A percentile compares a stretch with the other conserved stretches of the same genome.
These are phyloP conservation scores for Pyrocoelia pectoralis DNA, from an alignment of 2,888 invertebrate genomes.

Conservation along the genomic window DNA sequence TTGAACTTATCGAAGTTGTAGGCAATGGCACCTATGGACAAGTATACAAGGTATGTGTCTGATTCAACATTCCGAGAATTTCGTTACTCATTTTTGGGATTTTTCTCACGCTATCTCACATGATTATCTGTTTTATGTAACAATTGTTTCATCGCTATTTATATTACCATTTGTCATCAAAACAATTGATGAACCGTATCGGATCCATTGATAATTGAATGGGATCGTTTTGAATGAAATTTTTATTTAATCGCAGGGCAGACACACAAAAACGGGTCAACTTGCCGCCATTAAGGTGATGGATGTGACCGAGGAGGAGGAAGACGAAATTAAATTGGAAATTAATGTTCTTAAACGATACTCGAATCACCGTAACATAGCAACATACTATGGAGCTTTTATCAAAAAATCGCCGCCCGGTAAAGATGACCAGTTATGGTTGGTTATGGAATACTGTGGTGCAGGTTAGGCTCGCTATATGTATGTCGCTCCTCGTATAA, in stretches of 20 bases:
- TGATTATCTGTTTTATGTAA: not conserved
- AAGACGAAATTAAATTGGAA: constrained; percentile 99
- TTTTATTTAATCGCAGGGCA: constrained; percentile 72
- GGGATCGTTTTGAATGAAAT: not conserved
- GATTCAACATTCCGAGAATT: not conserved
- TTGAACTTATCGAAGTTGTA: constrained; percentile 99
- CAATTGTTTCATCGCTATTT: not conserved
- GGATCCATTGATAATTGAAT: too few relatives aligned
- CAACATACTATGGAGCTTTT: constrained; percentile 99
- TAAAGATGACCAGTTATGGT: constrained; percentile 99
- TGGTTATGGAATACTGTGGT: constrained; percentile 99
- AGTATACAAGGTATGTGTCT: constrained; percentile 90
- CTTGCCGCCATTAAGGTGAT: constrained; percentile 99
- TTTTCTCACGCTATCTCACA: not conserved
- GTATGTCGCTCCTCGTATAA: too few relatives aligned
- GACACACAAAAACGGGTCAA: constrained; percentile 99
- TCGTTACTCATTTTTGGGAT: constrained; percentile 2
- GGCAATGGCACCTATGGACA: constrained; percentile 99
- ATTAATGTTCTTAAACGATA: constrained; percentile 99
- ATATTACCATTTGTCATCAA: not conserved
- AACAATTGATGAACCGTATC: not conserved
- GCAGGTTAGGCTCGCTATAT: constrained; percentile 82
- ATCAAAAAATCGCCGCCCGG: constrained; percentile 99
- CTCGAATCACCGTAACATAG: constrained; percentile 99
- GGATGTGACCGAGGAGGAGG: constrained; percentile 99